Evolutionary conservation across 2,888 invertebrate species (phyloP).

Genomic region (Muschampia plurimacula): DNA sequence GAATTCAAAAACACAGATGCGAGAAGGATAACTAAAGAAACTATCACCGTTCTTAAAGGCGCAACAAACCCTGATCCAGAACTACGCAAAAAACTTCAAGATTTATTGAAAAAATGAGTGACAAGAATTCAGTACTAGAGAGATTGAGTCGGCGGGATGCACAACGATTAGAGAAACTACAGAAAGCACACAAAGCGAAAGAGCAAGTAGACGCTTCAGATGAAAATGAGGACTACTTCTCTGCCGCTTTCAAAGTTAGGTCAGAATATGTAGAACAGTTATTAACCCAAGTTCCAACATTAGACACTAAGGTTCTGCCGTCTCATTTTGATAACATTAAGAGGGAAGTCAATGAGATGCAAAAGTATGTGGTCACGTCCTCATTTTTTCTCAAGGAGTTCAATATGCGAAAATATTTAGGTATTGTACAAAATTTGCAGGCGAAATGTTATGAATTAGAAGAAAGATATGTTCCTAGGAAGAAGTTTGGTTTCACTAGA

Average conservation of each 20-base stretch:
- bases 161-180: constrained; percentile 87
- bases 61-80: constrained; percentile 77
- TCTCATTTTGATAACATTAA: constrained; percentile 89
- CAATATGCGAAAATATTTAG: constrained; percentile 92
- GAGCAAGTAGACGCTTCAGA: constrained; percentile 87
- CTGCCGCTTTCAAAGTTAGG: constrained; percentile 88
- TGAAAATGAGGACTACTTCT: constrained; percentile 90
- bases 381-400: constrained; percentile 93
- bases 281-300: constrained; percentile 79
- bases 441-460: constrained; percentile 90
- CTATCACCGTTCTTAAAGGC: constrained; percentile 73
- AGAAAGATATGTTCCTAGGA: constrained; percentile 91
- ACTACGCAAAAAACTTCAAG: constrained; percentile 76
- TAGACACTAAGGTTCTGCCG: constrained; percentile 82
- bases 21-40: constrained; percentile 60
- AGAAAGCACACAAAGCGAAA: constrained; percentile 87
- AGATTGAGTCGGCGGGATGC: constrained; percentile 85
- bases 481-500: constrained; percentile 94
- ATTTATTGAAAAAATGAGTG: constrained; percentile 80
- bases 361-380: constrained; percentile 92
- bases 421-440: constrained; percentile 89
- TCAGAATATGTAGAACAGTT: constrained; percentile 88
- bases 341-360: constrained; percentile 90
- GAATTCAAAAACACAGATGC: constrained; percentile 69
- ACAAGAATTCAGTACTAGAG: constrained; percentile 74